Evolutionary conservation across 2,113 vertebrate genomes (phyloP).

Genomic region (Sardina pilchardus): DNA sequence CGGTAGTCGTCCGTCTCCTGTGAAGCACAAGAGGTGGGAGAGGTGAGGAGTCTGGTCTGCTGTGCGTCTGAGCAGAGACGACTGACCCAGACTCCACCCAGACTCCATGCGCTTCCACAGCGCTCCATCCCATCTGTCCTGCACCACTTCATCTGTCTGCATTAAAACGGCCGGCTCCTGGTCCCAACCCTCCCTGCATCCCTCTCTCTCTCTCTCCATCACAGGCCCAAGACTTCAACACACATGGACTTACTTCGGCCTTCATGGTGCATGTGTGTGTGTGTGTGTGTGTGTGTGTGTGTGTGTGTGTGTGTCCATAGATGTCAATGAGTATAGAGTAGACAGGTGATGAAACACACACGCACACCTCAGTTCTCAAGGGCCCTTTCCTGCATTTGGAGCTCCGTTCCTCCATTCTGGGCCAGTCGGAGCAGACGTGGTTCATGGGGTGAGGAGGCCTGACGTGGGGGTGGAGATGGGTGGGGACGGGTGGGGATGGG

Average conservation of each 20-base stretch:
- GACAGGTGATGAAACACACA: conserved; percentile 7
- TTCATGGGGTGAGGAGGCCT: neutral
- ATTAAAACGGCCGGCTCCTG: conserved; percentile 20
- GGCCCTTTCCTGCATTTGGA: neutral
- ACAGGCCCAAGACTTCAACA: neutral
- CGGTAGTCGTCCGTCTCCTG: conserved; percentile 97
- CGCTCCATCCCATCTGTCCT: conserved; percentile 6
- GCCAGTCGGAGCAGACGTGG: neutral
- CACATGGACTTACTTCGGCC: neutral
- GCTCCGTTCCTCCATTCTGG: neutral
- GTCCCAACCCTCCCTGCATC: conserved; percentile 26
- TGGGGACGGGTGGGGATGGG: neutral
- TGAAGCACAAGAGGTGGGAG: conserved; percentile 40
- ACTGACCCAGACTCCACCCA: neutral
- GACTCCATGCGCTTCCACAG: neutral
- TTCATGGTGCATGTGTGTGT: conserved; percentile 1
- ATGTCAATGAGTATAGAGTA: neutral
- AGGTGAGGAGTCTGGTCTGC: conserved; percentile 4
- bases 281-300: neutral
- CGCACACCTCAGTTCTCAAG: neutral
- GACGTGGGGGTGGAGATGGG: neutral
- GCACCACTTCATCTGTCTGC: conserved; percentile 36
- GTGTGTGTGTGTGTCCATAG: neutral
- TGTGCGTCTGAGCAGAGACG: neutral
- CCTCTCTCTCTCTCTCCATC: conserved; percentile 39